Conservation (phyloP, 2,113 vertebrate genomes). For the Macaca nemestrina region DNA sequence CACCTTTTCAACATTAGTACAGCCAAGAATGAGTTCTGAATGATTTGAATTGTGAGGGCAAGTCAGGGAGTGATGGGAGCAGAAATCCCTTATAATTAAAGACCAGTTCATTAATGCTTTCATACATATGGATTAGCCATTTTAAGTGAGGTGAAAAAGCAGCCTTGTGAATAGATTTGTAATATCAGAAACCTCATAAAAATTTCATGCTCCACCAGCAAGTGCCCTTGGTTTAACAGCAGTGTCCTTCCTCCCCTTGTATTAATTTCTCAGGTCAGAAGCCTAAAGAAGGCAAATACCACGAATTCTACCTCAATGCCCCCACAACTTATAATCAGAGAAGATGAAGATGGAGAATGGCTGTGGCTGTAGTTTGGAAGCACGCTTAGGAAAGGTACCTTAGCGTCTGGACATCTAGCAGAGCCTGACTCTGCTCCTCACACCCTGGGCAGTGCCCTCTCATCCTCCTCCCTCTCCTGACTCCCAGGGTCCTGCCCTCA, state of each 20-base stretch:
- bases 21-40: not conserved
- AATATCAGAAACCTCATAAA: constrained; percentile 13
- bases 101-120: constrained; percentile 1
- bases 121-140: constrained; percentile 19
- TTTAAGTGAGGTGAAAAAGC: not conserved
- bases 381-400: fast-evolving
- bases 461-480: fast-evolving
- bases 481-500: fast-evolving
- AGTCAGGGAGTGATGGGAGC: not conserved
- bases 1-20: not conserved
- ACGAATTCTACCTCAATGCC: not conserved
- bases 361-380: fast-evolving
- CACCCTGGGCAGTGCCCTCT: fast-evolving
- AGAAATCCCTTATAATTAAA: constrained; percentile 15
- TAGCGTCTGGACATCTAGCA: fast-evolving
- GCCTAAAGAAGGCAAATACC: not conserved
- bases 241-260: not conserved
- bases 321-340: not conserved
- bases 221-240: not conserved
- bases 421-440: not conserved
- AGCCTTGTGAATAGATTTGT: not conserved
- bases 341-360: not conserved
- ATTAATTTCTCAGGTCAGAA: not conserved
- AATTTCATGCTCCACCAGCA: not conserved
- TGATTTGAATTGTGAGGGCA: not conserved